phyloP scores from a whole-genome alignment of 2,113 vertebrate species.

The Podocnemis expansa region DNA sequence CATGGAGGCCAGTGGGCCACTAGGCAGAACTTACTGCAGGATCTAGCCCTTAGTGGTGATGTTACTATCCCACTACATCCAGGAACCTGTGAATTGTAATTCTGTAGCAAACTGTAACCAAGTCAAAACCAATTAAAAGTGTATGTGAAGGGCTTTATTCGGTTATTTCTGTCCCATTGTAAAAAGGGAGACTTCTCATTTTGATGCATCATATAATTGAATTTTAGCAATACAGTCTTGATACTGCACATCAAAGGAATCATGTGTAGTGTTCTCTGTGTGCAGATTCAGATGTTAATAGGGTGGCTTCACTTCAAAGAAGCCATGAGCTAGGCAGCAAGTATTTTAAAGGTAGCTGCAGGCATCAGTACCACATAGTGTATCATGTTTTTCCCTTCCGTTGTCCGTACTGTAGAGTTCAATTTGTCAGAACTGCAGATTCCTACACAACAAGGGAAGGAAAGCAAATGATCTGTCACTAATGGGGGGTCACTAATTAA shows the following conservation, averaged over 20 bases:
- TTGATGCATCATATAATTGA: slow-evolving; percentile 32
- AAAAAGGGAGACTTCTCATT: neutral
- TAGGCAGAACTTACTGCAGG: fast-evolving
- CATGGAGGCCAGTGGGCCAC: neutral
- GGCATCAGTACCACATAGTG: neutral
- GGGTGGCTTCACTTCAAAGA: slow-evolving; percentile 45
- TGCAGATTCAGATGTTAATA: slow-evolving; percentile 10
- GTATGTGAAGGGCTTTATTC: neutral
- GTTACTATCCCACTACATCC: neutral
- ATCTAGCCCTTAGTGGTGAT: neutral
- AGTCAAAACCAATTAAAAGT: neutral
- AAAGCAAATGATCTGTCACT: neutral
- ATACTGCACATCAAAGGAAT: slow-evolving; percentile 37
- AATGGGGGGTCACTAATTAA: slow-evolving; percentile 25
- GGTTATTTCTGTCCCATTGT: neutral
- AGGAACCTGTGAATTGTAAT: fast-evolving
- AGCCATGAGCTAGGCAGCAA: slow-evolving; percentile 33
- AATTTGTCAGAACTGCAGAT: slow-evolving; percentile 31
- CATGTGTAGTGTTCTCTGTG: neutral
- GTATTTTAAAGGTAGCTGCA: slow-evolving; percentile 22
- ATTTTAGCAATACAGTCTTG: slow-evolving; percentile 40
- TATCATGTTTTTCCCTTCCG: neutral
- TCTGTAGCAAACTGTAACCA: neutral
- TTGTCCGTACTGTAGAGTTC: slow-evolving; percentile 31
- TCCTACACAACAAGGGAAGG: neutral